Evolutionary conservation across 2,797 vertebrate species (phyloP).

Genomic region (Enteromius fasciolatus): DNA sequence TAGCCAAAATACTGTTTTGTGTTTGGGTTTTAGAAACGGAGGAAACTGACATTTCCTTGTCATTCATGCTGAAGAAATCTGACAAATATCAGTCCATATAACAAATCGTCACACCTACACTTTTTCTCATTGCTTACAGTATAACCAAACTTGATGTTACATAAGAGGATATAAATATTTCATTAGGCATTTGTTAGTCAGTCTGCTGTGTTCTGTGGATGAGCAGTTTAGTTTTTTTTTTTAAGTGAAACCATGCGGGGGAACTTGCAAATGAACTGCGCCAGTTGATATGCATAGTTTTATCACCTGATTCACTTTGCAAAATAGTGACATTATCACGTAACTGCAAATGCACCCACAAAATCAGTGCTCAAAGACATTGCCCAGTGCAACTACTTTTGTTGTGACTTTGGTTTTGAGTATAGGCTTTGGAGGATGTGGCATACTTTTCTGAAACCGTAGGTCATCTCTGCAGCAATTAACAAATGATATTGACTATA

Average conservation of each 20-base stretch:
- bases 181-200: constrained; percentile 29
- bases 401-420: background rate
- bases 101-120: constrained; percentile 17
- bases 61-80: constrained; percentile 1
- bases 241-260: background rate
- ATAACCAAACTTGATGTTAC: constrained; percentile 40
- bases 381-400: background rate
- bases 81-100: background rate
- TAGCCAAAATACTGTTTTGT: background rate
- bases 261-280: background rate
- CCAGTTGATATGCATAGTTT: constrained; percentile 11
- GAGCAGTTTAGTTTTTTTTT: constrained; percentile 5
- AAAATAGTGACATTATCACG: background rate
- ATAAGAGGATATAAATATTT: constrained; percentile 54
- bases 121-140: background rate
- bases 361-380: background rate
- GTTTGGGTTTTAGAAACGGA: background rate
- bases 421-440: background rate
- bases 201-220: constrained; percentile 15
- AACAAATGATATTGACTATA: background rate
- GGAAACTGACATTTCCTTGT: background rate
- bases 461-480: background rate
- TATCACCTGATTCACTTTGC: background rate
- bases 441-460: background rate
- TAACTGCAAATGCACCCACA: background rate